phyloP scores from a whole-genome alignment of 2,113 vertebrate species.

The Dolichallabes microphthalmus region DNA sequence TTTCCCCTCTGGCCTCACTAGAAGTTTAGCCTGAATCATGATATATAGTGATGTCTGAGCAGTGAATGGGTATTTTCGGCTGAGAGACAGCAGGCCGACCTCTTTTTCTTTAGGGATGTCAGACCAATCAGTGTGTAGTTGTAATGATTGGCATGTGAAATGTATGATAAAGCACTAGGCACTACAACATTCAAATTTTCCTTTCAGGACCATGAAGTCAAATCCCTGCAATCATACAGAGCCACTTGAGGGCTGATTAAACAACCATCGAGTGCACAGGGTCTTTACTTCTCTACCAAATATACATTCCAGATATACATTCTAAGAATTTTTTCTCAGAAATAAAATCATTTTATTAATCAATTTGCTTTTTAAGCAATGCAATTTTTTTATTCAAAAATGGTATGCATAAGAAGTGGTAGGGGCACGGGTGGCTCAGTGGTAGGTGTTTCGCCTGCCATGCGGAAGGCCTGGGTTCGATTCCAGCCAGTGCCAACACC shows the following conservation, averaged over 20 bases:
- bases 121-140: background rate
- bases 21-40: background rate
- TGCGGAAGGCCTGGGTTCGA: no score
- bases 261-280: background rate
- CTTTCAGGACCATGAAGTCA: background rate
- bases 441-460: no score
- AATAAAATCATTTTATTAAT: background rate
- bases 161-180: background rate
- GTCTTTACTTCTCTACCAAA: background rate
- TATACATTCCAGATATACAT: background rate
- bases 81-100: background rate
- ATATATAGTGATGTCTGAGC: slow-evolving; percentile 3
- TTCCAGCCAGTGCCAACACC: no score
- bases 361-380: no score
- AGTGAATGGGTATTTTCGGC: background rate
- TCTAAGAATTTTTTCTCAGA: background rate
- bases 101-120: background rate
- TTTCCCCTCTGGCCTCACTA: slow-evolving; percentile 8
- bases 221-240: slow-evolving; percentile 2
- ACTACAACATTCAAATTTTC: background rate
- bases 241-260: background rate
- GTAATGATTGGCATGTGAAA: slow-evolving; percentile 1
- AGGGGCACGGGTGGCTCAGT: no score
- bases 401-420: no score
- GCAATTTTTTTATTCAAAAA: no score